Base-by-base conservation (phyloP, 2,113 vertebrate genomes). In the Sylvilagus bachmani region DNA sequence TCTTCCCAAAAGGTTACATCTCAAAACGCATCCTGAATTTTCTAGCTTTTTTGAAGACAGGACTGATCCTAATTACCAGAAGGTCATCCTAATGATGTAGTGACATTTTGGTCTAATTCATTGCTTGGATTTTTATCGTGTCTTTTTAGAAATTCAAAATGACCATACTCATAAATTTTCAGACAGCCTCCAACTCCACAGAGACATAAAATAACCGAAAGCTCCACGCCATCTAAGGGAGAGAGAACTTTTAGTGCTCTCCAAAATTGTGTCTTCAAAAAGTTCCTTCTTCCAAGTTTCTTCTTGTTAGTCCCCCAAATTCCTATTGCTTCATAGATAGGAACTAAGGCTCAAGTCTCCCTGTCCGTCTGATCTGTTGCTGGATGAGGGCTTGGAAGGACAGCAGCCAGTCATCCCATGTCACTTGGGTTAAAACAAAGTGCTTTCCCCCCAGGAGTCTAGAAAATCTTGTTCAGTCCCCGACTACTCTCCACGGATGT, bases 31-130 rank as follows among this genome's bases (percentile, higher is more conserved):
- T 74, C 16, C 53, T 6, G 5, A 69, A 44, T 93, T 61, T 36
- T 84, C 53, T 71, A 75, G 64, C 36, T 38, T 81, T 84, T 82
- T 81, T 75, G 17, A 95, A 86, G 51, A 86, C 91, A 96, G 22
- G 19, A 89, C 62, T 31, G 33, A 36, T 49, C 6, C 49, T 92
- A 95, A 94, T 95, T 90, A 95, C 53, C 33, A 92, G 44, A 93
- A 38, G n/a, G 38, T 73, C 74, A 74, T 62, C 29, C 78, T 78
- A 94, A 89, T 82, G 25, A 84, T 44, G 16, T 21, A 79, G 38
- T 71, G 24, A 62, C 58, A 62, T 77, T 92, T 80, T 80, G 36
- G 16, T 85, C 44, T 84, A 49, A 49, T 29, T 31, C 78, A 55
- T 58, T 29, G 33, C 22, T 86, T 93, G 22, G 49, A 62, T 90